Base-by-base conservation (phyloP, 2,888 invertebrate genomes). In the Tetranychus piercei region DNA sequence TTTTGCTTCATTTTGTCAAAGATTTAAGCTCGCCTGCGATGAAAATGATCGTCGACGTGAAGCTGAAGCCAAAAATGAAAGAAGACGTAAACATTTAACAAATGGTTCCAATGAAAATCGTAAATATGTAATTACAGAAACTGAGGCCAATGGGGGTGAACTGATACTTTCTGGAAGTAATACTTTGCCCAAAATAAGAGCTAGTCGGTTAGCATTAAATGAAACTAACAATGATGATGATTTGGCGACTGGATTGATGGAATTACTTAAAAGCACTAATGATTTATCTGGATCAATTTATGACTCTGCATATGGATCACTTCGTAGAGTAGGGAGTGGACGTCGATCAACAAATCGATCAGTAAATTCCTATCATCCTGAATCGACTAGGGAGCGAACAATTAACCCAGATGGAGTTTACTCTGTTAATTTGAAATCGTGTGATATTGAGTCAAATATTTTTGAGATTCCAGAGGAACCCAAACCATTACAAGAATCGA, bases 61-160 rank as follows among this genome's bases (percentile, higher is more conserved):
- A 44, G 88, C 90, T 81, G 94, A 94, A 81, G 91, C 91, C 81
- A 92, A 92, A 82, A 91, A 92, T 0, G 89, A 88, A 73, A 88
- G 89, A 1, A 73, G 65, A 65, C 45, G 73, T 22, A 73, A 73
- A 65, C 45, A 73, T 65, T 20, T n/a, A n/a, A 73, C n/a, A 1
- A 72, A 45, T 72, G 44, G 18, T 9, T 72, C 34, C n/a, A 43
- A 23, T 22, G 18, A 64, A 18, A 73, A 65, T 73, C 23, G 34
- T 6, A 20, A 44, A n/a, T 44, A 43, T 18, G 34, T 34, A n/a
- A n/a, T 44, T 2, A 64, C 55, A 4, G 45, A 73, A 34, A 73
- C 64, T 5, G 34, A 64, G 22, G 34, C 73, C 18, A 55, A 20
- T 6, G 34, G 55, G 9, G 44, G 20, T 18, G 22, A 22, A 20